Evolutionary conservation across 2,888 invertebrate species (phyloP).

Genomic region (Pomacea canaliculata): DNA sequence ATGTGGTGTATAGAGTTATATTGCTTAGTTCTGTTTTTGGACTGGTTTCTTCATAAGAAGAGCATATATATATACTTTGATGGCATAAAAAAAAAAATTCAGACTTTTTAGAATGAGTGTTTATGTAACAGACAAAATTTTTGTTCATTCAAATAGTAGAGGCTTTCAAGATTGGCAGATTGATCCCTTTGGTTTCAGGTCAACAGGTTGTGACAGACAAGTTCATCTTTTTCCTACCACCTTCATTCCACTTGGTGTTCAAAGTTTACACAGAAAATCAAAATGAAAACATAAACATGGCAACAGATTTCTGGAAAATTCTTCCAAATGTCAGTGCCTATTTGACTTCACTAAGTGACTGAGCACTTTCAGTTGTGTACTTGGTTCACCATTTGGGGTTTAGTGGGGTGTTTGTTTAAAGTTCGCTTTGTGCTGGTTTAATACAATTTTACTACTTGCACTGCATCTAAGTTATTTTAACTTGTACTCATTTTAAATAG

Average conservation of each 20-base stretch:
- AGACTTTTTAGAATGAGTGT: no score
- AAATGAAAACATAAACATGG: slow-evolving; percentile 39
- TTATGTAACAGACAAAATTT: no score
- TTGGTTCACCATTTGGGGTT: no score
- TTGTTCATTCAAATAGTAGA: no score
- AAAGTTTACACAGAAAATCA: slow-evolving; percentile 26
- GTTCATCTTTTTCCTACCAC: slow-evolving; percentile 45
- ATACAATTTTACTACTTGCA: neutral
- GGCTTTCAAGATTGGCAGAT: neutral
- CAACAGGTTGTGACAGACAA: slow-evolving; percentile 10
- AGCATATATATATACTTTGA: no score
- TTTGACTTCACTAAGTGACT: slow-evolving; percentile 26
- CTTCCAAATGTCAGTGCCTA: slow-evolving; percentile 40
- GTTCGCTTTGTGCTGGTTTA: neutral
- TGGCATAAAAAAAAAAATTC: no score
- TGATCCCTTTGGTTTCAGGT: neutral
- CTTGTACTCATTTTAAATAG: no score
- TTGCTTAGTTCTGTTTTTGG: no score
- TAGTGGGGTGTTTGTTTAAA: no score
- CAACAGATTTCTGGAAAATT: slow-evolving; percentile 41
- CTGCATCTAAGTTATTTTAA: neutral
- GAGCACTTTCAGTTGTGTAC: neutral
- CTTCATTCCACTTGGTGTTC: slow-evolving; percentile 44
- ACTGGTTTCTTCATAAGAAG: no score
- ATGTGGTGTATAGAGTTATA: no score